phyloP scores from a whole-genome alignment of 1,140 invertebrate species.

The Schlechtendalia chinensis region DNA sequence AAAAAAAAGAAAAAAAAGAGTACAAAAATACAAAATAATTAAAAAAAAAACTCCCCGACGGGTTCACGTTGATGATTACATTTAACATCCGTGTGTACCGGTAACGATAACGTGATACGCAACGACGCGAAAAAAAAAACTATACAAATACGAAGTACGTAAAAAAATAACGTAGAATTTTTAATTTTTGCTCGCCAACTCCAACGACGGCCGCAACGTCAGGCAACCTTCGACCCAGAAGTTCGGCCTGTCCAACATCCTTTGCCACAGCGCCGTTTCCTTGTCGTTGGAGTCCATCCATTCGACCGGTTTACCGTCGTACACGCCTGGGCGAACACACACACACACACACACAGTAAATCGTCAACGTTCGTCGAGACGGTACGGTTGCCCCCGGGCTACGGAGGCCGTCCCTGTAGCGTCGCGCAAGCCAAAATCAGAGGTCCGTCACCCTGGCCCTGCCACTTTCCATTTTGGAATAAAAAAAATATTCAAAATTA shows the following conservation, averaged over 20 bases:
- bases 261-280: conserved; percentile 87
- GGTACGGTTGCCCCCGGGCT: too few relatives aligned
- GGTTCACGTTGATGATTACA: neutral
- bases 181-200: conserved; percentile 54
- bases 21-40: conserved; percentile 8
- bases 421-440: too few relatives aligned
- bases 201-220: conserved; percentile 75
- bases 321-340: conserved; percentile 81
- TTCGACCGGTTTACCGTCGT: conserved; percentile 79
- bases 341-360: too few relatives aligned
- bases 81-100: neutral
- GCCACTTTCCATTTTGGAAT: too few relatives aligned
- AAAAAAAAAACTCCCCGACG: too few relatives aligned
- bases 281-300: conserved; percentile 94
- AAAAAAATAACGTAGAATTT: conserved; percentile 10
- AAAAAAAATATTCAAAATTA: too few relatives aligned
- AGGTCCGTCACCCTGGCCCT: too few relatives aligned
- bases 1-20: conserved; percentile 30
- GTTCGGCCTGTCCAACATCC: conserved; percentile 88
- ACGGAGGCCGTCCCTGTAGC: too few relatives aligned
- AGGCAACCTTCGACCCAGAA: conserved; percentile 93
- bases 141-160: neutral
- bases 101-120: neutral
- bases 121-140: neutral
- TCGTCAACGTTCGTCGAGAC: too few relatives aligned